A percentile compares a stretch with the other conserved stretches of the same genome.
These are phyloP conservation scores for Frieseomelitta varia DNA, from an alignment of 1,140 invertebrate genomes.

Conservation along the genomic window DNA sequence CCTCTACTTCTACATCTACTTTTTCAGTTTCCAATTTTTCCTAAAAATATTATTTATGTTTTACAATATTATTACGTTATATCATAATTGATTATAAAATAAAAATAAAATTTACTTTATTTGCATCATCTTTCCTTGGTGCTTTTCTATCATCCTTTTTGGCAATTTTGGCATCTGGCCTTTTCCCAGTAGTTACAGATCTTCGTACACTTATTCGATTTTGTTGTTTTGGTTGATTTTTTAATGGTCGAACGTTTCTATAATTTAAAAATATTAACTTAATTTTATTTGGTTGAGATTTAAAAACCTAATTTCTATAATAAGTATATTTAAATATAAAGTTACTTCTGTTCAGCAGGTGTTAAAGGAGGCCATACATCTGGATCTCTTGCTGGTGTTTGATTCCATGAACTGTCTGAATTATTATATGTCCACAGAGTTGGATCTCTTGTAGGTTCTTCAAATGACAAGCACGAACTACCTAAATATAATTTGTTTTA, in stretches of 20 bases:
- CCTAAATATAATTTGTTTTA: constrained; percentile 58
- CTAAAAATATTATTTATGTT: constrained; percentile 60
- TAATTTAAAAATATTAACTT: too few relatives aligned
- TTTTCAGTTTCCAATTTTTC: constrained; percentile 87
- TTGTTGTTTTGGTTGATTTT: constrained; percentile 81
- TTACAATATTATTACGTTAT: neutral
- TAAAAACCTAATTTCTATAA: neutral
- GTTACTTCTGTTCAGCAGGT: constrained; percentile 87
- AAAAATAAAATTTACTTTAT: constrained; percentile 69
- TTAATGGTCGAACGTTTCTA: constrained; percentile 75
- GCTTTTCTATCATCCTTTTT: constrained; percentile 85
- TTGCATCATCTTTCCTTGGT: constrained; percentile 78
- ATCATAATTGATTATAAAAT: neutral
- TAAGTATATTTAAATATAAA: neutral
- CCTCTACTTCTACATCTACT: constrained; percentile 88
- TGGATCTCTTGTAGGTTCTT: constrained; percentile 85
- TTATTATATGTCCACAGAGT: constrained; percentile 75
- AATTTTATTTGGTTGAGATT: constrained; percentile 25
- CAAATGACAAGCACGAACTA: constrained; percentile 80
- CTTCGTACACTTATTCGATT: constrained; percentile 78
- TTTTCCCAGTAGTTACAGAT: constrained; percentile 73
- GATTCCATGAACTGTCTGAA: constrained; percentile 86
- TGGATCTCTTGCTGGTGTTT: constrained; percentile 89
- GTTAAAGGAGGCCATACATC: constrained; percentile 96
- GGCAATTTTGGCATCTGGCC: constrained; percentile 79